Percentiles rank a stretch among this genome's conserved stretches.
Conservation (phyloP, 2,888 invertebrate species). For the Pseudolycoriella hygida region DNA sequence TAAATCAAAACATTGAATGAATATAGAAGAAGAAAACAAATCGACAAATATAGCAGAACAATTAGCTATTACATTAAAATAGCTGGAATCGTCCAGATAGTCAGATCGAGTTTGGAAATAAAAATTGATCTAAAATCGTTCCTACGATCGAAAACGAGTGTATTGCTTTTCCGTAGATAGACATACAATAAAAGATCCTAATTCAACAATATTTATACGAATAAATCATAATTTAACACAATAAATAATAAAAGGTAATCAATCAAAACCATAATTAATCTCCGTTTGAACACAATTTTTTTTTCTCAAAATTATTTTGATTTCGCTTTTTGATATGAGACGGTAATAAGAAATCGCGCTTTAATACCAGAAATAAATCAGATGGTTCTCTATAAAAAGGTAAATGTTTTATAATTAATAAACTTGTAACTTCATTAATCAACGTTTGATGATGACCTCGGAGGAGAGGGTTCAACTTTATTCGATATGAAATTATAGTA, state of each 20-base stretch:
- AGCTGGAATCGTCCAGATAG: too few species aligned
- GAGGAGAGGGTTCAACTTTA: too few species aligned
- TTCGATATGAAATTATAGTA: too few species aligned
- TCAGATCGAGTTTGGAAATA: too few species aligned
- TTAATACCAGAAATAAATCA: background rate
- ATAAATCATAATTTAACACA: background rate
- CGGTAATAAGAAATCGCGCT: background rate
- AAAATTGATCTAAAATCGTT: too few species aligned
- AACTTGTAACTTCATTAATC: constrained; percentile 4
- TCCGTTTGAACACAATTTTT: constrained; percentile 5
- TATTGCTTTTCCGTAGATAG: too few species aligned
- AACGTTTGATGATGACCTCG: background rate
- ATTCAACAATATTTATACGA: background rate
- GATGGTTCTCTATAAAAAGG: background rate
- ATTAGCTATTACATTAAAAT: too few species aligned
- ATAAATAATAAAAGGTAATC: constrained; percentile 6
- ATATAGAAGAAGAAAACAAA: too few species aligned
- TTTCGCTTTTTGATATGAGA: constrained; percentile 2
- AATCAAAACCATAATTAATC: constrained; percentile 8
- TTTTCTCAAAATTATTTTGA: background rate
- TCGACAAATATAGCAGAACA: too few species aligned
- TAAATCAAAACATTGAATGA: too few species aligned
- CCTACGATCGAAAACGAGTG: too few species aligned
- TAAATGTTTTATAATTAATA: constrained; percentile 3
- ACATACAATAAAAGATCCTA: too few species aligned